Percentiles rank a stretch among this genome's conserved stretches.
Evolutionary conservation across 2,888 invertebrate genomes (phyloP).

Genomic region (Uloborus plumipes): DNA sequence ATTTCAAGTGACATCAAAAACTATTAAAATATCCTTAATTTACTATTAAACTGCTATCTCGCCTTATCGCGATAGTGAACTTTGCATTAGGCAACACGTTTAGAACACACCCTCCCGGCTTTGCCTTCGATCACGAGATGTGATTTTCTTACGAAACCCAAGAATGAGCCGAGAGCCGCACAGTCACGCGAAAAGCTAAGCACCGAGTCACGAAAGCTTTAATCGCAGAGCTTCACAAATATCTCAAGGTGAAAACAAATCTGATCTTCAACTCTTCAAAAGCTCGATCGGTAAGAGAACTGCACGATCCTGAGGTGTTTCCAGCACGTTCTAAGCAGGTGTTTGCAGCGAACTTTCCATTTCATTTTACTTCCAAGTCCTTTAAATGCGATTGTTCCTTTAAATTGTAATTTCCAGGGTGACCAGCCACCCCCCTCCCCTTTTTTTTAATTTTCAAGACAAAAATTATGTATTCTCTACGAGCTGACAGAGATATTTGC

Average conservation of each 20-base stretch:
- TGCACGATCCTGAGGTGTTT: constrained; percentile 14
- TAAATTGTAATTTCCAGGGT: too few species aligned
- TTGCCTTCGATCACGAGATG: constrained; percentile 6
- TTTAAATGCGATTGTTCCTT: too few species aligned
- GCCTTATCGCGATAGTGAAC: too few species aligned
- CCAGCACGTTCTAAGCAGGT: constrained; percentile 50
- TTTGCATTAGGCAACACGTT: too few species aligned
- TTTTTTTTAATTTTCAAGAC: too few species aligned
- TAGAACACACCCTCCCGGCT: constrained; percentile 15
- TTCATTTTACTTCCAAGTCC: too few species aligned
- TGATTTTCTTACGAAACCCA: constrained; percentile 12
- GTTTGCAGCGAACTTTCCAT: constrained; percentile 6
- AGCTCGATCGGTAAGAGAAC: constrained; percentile 13
- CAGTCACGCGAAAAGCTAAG: constrained; percentile 40
- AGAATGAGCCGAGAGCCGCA: constrained; percentile 4
- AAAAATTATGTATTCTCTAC: too few species aligned
- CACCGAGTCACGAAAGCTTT: constrained; percentile 37
- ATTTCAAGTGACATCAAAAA: too few species aligned
- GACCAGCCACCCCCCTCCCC: too few species aligned
- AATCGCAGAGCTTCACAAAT: constrained; percentile 34
- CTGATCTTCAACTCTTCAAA: constrained; percentile 13
- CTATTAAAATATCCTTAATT: too few species aligned
- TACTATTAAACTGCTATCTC: too few species aligned
- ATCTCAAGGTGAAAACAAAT: constrained; percentile 51
- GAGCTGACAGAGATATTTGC: too few species aligned